Conservation (phyloP, 2,888 invertebrate genomes). For the Megastigmus dorsalis region DNA sequence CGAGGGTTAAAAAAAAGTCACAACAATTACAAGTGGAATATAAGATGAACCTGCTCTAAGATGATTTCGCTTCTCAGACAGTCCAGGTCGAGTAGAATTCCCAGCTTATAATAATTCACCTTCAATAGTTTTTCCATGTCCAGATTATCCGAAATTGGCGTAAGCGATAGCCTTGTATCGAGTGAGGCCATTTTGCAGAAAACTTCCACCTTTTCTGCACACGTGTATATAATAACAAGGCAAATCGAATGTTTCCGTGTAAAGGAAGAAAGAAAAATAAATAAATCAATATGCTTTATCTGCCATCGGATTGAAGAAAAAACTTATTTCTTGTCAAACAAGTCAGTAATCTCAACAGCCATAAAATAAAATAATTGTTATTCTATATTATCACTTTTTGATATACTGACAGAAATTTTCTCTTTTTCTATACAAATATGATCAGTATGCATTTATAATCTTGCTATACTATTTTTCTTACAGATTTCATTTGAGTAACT, state of each 20-base stretch:
- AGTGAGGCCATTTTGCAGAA: slow-evolving; percentile 30
- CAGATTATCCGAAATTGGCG: slow-evolving; percentile 55
- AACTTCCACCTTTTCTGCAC: slow-evolving; percentile 24
- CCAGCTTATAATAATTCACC: slow-evolving; percentile 65
- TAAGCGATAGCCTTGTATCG: slow-evolving; percentile 52
- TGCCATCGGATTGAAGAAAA: too few relatives aligned
- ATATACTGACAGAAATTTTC: too few relatives aligned
- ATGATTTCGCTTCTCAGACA: slow-evolving; percentile 57
- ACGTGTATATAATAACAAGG: too few relatives aligned
- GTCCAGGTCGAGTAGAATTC: slow-evolving; percentile 63
- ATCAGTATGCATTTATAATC: too few relatives aligned
- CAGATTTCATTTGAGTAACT: too few relatives aligned
- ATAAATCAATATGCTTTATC: background rate
- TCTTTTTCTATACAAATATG: too few relatives aligned
- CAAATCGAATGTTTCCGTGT: too few relatives aligned
- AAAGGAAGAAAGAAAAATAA: background rate
- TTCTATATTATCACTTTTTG: background rate
- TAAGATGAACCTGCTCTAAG: background rate
- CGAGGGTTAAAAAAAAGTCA: too few relatives aligned
- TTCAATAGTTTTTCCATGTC: slow-evolving; percentile 56
- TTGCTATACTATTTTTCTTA: too few relatives aligned
- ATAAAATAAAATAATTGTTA: slow-evolving; percentile 1
- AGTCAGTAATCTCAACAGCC: too few relatives aligned
- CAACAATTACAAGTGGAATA: too few relatives aligned
- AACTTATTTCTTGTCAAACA: background rate